Base-by-base conservation (phyloP, 2,888 invertebrate species). In the Vannuccia rotundouncinata region DNA sequence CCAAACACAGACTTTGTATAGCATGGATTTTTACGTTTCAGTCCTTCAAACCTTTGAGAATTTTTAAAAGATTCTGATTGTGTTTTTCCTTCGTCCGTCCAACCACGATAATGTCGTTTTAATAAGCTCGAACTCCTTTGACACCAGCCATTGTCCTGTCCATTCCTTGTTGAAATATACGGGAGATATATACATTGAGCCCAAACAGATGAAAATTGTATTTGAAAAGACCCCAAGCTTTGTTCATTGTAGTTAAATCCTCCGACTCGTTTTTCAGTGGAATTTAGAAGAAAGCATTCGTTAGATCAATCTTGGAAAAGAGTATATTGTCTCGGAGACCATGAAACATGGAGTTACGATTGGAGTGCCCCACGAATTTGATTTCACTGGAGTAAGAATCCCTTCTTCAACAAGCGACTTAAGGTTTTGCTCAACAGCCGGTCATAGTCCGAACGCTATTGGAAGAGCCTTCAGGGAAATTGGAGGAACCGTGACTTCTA, bases 301-400 rank as follows among this genome's bases (percentile, higher is more conserved):
- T 73, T 28, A 73, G 29, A 22, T 73, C 73, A 13, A 73, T 73
- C 29, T 73, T 73, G 2, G 73, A 73, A 73, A 73, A 73, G 73
- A 13, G 5, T 13, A 59, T 13, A 59, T 13, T 13, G 10, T n/a
- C 59, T 13, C 10, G 13, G 59, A 59, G 59, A 13, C 59, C 59
- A 13, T 59, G 59, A 59, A 59, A 59, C 59, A 59, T 59, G 59
- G 59, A 13, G 59, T 59, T n/a, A 59, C 59, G 13, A 59, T 59
- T 59, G 59, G 59, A 59, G 59, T 59, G 13, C 10, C 59, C 59
- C 59, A 59, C 13, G 59, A 10, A n/a, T n/a, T 25, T 28, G 25
- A 22, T 73, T 73, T 10, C 5, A 73, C 73, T 25, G 73, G 73
- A 13, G 13, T 5, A 25, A 73, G 73, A 13, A 25, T 73, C 5